Percentiles rank a stretch among this genome's conserved stretches.
Evolutionary conservation across 1,140 invertebrate species (phyloP).

Genomic region (Sycobia sp.): DNA sequence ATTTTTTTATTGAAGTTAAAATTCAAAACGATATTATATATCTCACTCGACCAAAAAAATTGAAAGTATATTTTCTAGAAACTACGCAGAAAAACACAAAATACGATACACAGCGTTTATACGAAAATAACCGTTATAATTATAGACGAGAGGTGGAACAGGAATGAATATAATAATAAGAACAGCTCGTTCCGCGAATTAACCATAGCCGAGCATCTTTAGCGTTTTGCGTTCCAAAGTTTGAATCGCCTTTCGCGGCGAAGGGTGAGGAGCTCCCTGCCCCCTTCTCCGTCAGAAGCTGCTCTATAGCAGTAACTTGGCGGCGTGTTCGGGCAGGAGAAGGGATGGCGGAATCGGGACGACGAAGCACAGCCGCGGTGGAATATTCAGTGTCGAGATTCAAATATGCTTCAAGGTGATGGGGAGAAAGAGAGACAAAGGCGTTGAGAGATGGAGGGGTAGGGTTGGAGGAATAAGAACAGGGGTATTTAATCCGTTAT

Average conservation of each 20-base stretch:
- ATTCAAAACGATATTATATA: too few relatives aligned
- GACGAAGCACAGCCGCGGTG: conserved; percentile 1
- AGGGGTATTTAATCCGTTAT: conserved; percentile 4
- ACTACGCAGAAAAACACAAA: too few relatives aligned
- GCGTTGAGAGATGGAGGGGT: not conserved
- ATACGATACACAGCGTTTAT: too few relatives aligned
- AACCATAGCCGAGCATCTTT: conserved; percentile 29
- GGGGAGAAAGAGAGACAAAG: not conserved
- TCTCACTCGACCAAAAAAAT: too few relatives aligned
- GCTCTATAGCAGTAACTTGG: conserved; percentile 16
- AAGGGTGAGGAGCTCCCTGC: conserved; percentile 15
- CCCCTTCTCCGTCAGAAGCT: conserved; percentile 5
- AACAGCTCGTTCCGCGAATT: conserved; percentile 22
- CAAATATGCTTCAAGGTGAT: conserved; percentile 3
- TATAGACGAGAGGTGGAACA: too few relatives aligned
- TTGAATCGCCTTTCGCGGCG: conserved; percentile 27
- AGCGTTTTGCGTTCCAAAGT: conserved; percentile 20
- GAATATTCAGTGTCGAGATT: conserved; percentile 32
- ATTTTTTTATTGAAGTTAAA: too few relatives aligned
- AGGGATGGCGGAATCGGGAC: too few relatives aligned
- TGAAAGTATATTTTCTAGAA: too few relatives aligned
- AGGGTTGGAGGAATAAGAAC: not conserved
- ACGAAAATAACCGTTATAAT: too few relatives aligned
- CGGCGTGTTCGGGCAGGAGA: not conserved
- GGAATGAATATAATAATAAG: too few relatives aligned